phyloP scores from a whole-genome alignment of 2,888 invertebrate genomes.

The Athripsodes cinereus region DNA sequence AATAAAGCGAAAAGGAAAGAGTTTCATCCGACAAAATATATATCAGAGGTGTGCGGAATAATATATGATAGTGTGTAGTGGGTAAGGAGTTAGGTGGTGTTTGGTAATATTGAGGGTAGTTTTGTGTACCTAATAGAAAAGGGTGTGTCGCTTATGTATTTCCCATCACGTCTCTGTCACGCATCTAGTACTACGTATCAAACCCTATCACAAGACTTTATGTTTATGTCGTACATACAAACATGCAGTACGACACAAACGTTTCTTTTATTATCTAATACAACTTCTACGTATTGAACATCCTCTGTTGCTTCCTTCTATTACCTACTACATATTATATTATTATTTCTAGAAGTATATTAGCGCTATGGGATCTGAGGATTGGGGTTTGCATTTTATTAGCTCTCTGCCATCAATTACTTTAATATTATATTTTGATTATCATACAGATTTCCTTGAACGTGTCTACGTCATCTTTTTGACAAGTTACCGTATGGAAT shows the following conservation, averaged over 20 bases:
- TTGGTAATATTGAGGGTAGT: neutral
- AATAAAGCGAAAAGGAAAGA: neutral
- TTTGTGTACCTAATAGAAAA: neutral
- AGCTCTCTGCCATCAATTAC: too few relatives aligned
- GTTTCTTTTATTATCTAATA: neutral
- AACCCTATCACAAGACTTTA: neutral
- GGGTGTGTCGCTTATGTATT: neutral
- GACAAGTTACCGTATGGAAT: too few relatives aligned
- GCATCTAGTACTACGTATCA: neutral
- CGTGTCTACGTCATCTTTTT: too few relatives aligned
- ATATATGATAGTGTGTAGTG: too few relatives aligned
- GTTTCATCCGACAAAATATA: neutral
- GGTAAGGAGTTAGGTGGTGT: too few relatives aligned
- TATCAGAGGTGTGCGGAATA: neutral
- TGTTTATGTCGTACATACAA: neutral
- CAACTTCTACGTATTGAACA: neutral
- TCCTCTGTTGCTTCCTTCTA: neutral
- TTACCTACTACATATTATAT: too few relatives aligned
- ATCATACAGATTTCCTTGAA: too few relatives aligned
- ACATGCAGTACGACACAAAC: neutral
- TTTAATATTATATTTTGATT: too few relatives aligned
- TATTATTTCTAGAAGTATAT: too few relatives aligned
- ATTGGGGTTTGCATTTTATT: too few relatives aligned
- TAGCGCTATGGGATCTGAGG: too few relatives aligned
- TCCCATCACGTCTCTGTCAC: slow-evolving; percentile 1